Evolutionary conservation across 2,113 vertebrate species (phyloP).

Genomic region (Vidua macroura): DNA sequence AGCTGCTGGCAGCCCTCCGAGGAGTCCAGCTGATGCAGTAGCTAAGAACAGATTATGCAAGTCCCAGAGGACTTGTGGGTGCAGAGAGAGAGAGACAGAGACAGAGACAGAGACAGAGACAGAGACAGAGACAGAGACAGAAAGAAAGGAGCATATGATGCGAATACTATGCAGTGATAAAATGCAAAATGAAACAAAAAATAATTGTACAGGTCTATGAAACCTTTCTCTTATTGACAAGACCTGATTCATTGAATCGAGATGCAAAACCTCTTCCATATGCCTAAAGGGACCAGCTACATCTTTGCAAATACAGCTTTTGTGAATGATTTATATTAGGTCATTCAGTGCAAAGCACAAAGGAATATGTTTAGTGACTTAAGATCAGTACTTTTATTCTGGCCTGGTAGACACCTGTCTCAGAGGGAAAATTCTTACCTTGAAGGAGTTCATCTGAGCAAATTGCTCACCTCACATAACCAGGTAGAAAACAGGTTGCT

Average conservation of each 20-base stretch:
- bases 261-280: neutral
- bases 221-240: neutral
- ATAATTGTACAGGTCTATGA: neutral
- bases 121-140: neutral
- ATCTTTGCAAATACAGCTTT: neutral
- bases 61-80: neutral
- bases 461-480: neutral
- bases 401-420: neutral
- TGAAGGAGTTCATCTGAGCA: neutral
- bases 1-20: neutral
- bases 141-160: neutral
- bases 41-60: neutral
- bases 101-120: too few relatives aligned
- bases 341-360: neutral
- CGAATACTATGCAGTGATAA: neutral
- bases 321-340: neutral
- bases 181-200: neutral
- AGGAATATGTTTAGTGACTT: neutral
- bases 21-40: neutral
- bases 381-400: neutral
- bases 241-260: neutral
- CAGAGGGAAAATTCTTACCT: neutral
- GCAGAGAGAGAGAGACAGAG: neutral
- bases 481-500: neutral
- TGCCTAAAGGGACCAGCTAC: neutral